Evolutionary conservation across 2,888 invertebrate species (phyloP), one percentile per base, ranked within the genome.

Genomic region (Pammene aurita): DNA sequence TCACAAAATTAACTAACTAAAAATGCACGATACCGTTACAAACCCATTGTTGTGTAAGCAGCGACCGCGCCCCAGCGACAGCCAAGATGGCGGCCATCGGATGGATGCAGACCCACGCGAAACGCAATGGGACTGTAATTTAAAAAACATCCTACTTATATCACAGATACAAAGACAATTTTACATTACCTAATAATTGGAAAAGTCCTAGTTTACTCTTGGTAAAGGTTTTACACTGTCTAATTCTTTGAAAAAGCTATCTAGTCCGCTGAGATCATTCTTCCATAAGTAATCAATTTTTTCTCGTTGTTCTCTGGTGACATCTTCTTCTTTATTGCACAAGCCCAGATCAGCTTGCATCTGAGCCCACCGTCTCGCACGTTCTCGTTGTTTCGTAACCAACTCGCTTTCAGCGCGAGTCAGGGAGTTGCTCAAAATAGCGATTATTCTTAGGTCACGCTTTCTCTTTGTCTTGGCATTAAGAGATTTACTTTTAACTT

Each of bases 231-330:
- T 95, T 74, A 95, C 92, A 83, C 89, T 91, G 80, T 93, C 94
- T 80, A 95, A 86, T 85, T 95, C 93, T 76, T 91, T 93, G 93
- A 95, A 95, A 86, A 95, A 95, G 80, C 88, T 92, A 88, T 95
- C 94, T 83, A 95, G 83, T 78, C 94, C 94, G 83, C 93, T 93
- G 81, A 95, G 90, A 85, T 95, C 95, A 81, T 94, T 93, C 88
- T 92, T 92, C 93, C 93, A 93, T 79, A 92, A 76, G 80, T 85
- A 85, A 86, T 91, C 87, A 71, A 92, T 87, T 85, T 90, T 92
- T 80, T 90, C 88, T 71, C 84, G 86, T 64, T 89, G 85, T 79
- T 85, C 84, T 80, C 81, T 87, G 81, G 87, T 84, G 74, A 85
- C 81, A 77, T 91, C 90, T 83, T 92, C 92, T 85, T 92, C 87